Evolutionary conservation across 2,113 vertebrate genomes (phyloP), one percentile per base, ranked within the genome.

Genomic region (Myotis brandtii): DNA sequence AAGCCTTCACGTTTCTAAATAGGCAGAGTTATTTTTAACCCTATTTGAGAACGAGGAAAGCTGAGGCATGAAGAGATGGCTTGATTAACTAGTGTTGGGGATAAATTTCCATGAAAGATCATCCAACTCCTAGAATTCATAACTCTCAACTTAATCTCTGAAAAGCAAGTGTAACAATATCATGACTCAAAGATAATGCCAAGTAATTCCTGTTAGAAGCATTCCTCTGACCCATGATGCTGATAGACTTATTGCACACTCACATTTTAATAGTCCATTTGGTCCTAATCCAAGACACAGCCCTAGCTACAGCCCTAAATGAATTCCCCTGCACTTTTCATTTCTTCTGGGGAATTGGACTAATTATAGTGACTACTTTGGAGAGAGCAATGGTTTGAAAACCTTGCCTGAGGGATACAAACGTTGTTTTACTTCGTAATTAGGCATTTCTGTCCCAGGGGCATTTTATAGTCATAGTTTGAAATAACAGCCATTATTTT

Each of bases 381-480:
- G 94, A 98, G 88, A 97, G 48, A 98, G 97, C 95, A 96, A 97
- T 91, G 96, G 98, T 97, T 98, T 95, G 96, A 96, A 98, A 98
- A 97, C 34, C 93, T 97, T 97, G 98, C 97, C 97, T 94, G 92
- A 97, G 97, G 98, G 93, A 5, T 95, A 96, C 84, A 89, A 11
- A 98, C 98, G 97, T 98, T 98, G 93, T 97, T 92, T 95, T 96
- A 97, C 97, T 98, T 97, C 82, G 95, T 98, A 98, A 98, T 98
- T 98, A 98, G 97, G 95, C 94, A 93, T 86, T 98, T 98, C 88
- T 97, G 94, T 98, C 98, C 85, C 92, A 12, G 21, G 89, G 93
- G 90, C 75, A 97, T 97, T 98, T 98, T 98, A 97, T 96, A 97
- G 89, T 89, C 95, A 72, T 93, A 95, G 93, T 97, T 98, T 96